Evolutionary conservation across 2,888 invertebrate genomes (phyloP).

Genomic region (Allolobophora icterica): DNA sequence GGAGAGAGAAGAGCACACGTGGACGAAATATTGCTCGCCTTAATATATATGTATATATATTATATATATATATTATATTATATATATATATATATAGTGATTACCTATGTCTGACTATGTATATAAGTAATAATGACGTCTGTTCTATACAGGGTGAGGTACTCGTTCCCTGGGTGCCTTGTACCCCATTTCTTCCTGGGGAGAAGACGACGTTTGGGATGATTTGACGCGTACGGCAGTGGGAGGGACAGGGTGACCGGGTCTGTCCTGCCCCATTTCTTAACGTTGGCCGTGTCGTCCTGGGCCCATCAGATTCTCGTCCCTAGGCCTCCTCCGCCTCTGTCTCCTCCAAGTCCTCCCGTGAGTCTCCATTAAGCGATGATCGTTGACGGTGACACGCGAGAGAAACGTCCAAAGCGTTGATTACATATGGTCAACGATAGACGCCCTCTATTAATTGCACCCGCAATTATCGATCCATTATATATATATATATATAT

Average conservation of each 20-base stretch:
- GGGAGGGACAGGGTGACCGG: not conserved
- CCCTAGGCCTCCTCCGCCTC: not conserved
- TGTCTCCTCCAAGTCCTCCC: not conserved
- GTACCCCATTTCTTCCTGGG: not conserved
- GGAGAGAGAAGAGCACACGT: not conserved
- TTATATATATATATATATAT: slow-evolving; percentile 4
- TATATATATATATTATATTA: too few species aligned
- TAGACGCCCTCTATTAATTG: not conserved
- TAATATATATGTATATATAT: not conserved
- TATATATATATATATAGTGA: too few species aligned
- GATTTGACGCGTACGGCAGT: slow-evolving; percentile 7
- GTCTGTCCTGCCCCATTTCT: not conserved
- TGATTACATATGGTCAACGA: not conserved
- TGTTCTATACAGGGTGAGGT: too few species aligned
- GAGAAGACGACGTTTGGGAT: slow-evolving; percentile 1
- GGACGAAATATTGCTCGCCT: not conserved
- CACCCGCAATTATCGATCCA: slow-evolving; percentile 10
- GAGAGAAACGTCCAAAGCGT: not conserved
- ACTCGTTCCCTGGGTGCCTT: not conserved
- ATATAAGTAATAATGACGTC: too few species aligned
- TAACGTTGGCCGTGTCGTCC: not conserved
- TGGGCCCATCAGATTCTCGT: not conserved
- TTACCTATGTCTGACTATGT: not conserved
- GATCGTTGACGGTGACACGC: slow-evolving; percentile 11
- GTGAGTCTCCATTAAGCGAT: not conserved